Conservation (phyloP, 2,888 invertebrate genomes). For the Epirrita christyi region DNA sequence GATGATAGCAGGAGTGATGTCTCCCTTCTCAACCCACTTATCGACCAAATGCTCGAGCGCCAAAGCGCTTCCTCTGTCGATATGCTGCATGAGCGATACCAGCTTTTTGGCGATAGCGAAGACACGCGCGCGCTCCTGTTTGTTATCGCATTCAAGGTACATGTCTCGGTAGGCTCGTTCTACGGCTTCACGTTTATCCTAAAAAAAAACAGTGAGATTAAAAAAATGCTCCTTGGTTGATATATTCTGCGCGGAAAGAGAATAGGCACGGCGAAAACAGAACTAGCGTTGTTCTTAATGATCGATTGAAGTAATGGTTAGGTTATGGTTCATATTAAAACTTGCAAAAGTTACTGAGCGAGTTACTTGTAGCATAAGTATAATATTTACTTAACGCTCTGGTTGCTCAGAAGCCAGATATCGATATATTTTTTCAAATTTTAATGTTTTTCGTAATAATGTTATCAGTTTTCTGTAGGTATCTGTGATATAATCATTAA, state of each 20-base stretch:
- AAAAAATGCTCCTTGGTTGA: too few relatives aligned
- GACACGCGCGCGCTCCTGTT: slow-evolving; percentile 76
- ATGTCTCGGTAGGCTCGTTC: slow-evolving; percentile 91
- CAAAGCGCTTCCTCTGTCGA: slow-evolving; percentile 73
- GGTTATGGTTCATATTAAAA: too few relatives aligned
- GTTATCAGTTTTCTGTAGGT: too few relatives aligned
- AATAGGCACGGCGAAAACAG: background rate
- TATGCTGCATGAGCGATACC: slow-evolving; percentile 52
- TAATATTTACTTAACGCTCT: too few relatives aligned
- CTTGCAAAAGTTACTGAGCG: too few relatives aligned
- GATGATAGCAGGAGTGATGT: slow-evolving; percentile 72
- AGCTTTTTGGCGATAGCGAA: slow-evolving; percentile 65
- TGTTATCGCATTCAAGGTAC: slow-evolving; percentile 84
- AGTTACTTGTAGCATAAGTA: too few relatives aligned
- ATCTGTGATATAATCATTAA: too few relatives aligned
- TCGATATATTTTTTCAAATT: too few relatives aligned
- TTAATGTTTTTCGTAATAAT: too few relatives aligned
- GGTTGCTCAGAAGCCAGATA: too few relatives aligned
- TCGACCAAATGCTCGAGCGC: slow-evolving; percentile 72
- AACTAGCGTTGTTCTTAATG: background rate
- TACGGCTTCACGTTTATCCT: slow-evolving; percentile 89
- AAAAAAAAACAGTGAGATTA: background rate
- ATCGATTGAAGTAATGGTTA: too few relatives aligned
- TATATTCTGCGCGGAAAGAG: too few relatives aligned
- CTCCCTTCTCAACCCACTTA: slow-evolving; percentile 74